Evolutionary conservation across 2,888 invertebrate species (phyloP).

Genomic region (Aleiodes leptofemur): DNA sequence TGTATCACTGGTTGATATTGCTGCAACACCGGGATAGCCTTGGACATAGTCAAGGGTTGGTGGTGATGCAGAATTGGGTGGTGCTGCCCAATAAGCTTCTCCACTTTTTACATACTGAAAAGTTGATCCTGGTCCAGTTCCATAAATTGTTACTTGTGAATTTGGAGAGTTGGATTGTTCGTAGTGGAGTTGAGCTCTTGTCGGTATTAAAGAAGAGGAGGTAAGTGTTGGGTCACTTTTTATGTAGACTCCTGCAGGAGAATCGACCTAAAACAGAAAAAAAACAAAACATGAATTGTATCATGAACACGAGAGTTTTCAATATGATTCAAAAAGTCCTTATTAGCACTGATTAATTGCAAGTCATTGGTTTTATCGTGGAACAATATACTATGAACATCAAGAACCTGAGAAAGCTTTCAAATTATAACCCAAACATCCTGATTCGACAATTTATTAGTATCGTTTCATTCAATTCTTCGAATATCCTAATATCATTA

Average conservation of each 20-base stretch:
- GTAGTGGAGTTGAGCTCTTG: slow-evolving; percentile 77
- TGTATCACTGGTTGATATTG: slow-evolving; percentile 65
- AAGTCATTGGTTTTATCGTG: too few species aligned
- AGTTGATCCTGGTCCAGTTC: slow-evolving; percentile 74
- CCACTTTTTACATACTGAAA: slow-evolving; percentile 78
- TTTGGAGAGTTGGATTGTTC: slow-evolving; percentile 79
- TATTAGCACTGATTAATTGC: too few species aligned
- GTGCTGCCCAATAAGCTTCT: slow-evolving; percentile 63
- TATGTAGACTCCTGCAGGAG: slow-evolving; percentile 79
- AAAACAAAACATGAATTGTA: not conserved
- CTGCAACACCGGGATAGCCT: slow-evolving; percentile 65
- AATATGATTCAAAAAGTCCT: too few species aligned
- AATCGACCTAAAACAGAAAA: slow-evolving; percentile 62
- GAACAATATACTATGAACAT: too few species aligned
- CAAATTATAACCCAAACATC: too few species aligned
- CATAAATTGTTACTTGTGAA: slow-evolving; percentile 80
- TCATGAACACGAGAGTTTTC: not conserved
- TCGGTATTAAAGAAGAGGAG: slow-evolving; percentile 78
- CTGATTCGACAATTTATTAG: too few species aligned
- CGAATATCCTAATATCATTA: too few species aligned
- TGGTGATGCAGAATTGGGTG: slow-evolving; percentile 56
- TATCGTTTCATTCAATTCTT: too few species aligned
- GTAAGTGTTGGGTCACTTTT: slow-evolving; percentile 83
- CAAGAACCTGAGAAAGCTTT: too few species aligned
- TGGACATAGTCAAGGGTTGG: slow-evolving; percentile 68